These are phyloP conservation scores for Eulimnadia texana DNA, from an alignment of 1,140 invertebrate genomes.

Conservation along the genomic window DNA sequence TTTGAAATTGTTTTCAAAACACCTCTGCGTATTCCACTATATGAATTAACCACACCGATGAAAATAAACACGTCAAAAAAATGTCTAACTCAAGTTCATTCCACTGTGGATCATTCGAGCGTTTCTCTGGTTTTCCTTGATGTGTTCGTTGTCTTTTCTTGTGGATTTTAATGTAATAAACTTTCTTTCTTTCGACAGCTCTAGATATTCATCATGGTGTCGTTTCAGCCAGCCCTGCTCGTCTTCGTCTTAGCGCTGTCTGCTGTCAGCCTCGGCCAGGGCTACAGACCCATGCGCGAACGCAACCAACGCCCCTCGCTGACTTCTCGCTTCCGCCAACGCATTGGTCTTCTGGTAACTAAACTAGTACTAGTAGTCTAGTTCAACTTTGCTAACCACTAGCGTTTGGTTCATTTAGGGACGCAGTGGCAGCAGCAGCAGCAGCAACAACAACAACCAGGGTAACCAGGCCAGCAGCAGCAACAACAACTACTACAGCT, in stretches of 20 bases:
- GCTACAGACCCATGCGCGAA: background rate
- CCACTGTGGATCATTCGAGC: too few species aligned
- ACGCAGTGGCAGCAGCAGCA: background rate
- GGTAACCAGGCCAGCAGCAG: background rate
- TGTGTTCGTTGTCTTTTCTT: too few species aligned
- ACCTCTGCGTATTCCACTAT: too few species aligned
- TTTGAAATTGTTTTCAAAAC: too few species aligned
- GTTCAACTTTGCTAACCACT: background rate
- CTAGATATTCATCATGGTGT: background rate
- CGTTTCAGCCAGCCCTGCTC: background rate
- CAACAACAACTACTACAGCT: background rate
- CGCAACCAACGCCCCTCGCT: background rate
- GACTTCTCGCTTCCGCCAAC: background rate
- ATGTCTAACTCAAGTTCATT: too few species aligned
- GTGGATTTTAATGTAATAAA: too few species aligned
- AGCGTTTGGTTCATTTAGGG: background rate
- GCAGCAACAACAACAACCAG: background rate
- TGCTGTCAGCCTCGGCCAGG: background rate
- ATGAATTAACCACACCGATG: too few species aligned
- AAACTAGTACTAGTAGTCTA: background rate
- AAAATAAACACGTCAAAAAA: too few species aligned
- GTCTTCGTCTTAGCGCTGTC: background rate
- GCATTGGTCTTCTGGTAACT: background rate
- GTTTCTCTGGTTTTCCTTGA: too few species aligned
- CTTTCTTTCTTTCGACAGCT: background rate